A percentile compares a stretch with the other conserved stretches of the same genome.
Evolutionary conservation across 2,797 vertebrate genomes (phyloP).

Genomic region (Tolypeutes matacus): DNA sequence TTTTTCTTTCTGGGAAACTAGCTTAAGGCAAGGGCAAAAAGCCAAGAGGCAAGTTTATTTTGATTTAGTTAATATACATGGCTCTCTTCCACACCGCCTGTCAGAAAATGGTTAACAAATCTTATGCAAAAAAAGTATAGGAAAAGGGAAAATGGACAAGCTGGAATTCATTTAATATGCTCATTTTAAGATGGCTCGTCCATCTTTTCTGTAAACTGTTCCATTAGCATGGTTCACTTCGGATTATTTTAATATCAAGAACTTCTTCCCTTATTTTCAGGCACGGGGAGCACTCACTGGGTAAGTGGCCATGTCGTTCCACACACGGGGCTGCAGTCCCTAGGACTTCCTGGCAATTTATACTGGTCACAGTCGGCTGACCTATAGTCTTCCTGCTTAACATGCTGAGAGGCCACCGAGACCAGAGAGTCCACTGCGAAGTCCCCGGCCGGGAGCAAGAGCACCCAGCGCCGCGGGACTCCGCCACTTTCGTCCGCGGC

Average conservation of each 20-base stretch:
- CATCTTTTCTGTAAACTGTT: not conserved
- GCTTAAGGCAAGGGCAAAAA: constrained; percentile 9
- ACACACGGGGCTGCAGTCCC: constrained; percentile 89
- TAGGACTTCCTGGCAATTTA: constrained; percentile 85
- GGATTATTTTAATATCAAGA: constrained; percentile 62
- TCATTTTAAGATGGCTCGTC: not conserved
- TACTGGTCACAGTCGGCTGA: constrained; percentile 68
- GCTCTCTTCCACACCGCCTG: constrained; percentile 32
- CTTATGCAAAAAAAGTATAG: constrained; percentile 3
- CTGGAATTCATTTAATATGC: not conserved
- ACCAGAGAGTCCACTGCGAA: too few species aligned
- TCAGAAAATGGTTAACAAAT: constrained; percentile 31
- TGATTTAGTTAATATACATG: not conserved
- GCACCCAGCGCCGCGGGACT: too few species aligned
- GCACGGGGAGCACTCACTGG: constrained; percentile 90
- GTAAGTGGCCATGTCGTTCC: constrained; percentile 90
- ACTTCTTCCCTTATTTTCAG: constrained; percentile 74
- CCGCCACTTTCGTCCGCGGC: too few species aligned
- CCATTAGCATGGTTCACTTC: constrained; percentile 65
- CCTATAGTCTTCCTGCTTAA: too few species aligned
- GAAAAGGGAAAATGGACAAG: not conserved
- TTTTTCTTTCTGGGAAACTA: not conserved
- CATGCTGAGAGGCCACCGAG: too few species aligned
- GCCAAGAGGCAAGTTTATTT: not conserved
- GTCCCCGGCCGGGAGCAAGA: too few species aligned